These are phyloP conservation scores for Tipula confusa DNA, from an alignment of 2,888 invertebrate genomes.

Conservation along the genomic window DNA sequence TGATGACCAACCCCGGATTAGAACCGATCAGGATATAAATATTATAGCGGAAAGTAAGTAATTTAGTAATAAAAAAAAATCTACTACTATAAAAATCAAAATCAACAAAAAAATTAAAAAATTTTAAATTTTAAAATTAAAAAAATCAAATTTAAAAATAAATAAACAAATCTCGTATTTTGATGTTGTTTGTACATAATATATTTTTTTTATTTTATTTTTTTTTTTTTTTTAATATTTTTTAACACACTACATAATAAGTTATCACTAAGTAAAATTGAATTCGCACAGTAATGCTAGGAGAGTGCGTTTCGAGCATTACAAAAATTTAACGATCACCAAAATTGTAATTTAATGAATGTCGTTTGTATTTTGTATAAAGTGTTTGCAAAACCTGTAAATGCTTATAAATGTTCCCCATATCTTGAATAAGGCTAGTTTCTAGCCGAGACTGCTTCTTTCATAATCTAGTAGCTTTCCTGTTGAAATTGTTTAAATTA, in stretches of 20 bases:
- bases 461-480: too few relatives aligned
- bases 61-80: background rate
- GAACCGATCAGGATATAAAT: conserved; percentile 48
- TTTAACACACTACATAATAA: background rate
- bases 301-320: background rate
- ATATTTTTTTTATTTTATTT: too few relatives aligned
- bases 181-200: conserved; percentile 30
- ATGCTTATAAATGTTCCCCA: too few relatives aligned
- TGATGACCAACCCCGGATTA: conserved; percentile 41
- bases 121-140: background rate
- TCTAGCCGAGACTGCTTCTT: too few relatives aligned
- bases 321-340: background rate
- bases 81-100: background rate
- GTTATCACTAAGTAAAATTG: background rate
- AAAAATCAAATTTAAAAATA: background rate
- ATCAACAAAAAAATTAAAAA: background rate
- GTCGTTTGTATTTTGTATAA: background rate
- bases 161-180: background rate
- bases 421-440: too few relatives aligned
- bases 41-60: conserved; percentile 50
- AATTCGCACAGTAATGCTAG: background rate
- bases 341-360: background rate
- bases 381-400: too few relatives aligned
- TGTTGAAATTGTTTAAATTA: too few relatives aligned
- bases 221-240: too few relatives aligned